Evolutionary conservation across 1,140 invertebrate genomes (phyloP).

Genomic region (Drosophila ogumai): DNA sequence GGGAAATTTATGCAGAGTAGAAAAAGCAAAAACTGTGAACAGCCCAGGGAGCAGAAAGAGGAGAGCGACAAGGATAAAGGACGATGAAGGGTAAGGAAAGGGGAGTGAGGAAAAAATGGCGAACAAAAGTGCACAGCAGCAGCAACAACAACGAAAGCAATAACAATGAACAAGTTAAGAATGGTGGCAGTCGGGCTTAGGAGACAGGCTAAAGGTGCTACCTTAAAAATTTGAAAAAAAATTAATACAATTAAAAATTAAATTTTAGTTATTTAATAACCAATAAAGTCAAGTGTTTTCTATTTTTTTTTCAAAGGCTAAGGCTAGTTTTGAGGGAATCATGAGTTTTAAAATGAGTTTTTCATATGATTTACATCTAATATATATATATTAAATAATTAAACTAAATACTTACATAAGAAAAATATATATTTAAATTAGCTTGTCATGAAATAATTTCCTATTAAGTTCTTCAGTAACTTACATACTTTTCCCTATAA

Average conservation of each 20-base stretch:
- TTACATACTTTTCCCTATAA: neutral
- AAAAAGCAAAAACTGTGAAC: constrained; percentile 48
- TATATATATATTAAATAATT: neutral
- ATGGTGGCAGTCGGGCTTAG: constrained; percentile 12
- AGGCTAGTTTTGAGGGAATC: too few species aligned
- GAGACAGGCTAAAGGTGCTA: constrained; percentile 9
- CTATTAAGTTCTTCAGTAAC: too few species aligned
- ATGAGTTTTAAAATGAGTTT: too few species aligned
- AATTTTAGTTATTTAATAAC: neutral
- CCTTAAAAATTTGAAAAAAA: neutral
- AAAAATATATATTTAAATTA: neutral
- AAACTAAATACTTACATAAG: neutral
- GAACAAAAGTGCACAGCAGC: constrained; percentile 73
- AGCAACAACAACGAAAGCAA: constrained; percentile 25
- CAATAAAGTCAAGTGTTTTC: too few species aligned
- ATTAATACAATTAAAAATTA: too few species aligned
- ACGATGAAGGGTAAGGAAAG: neutral
- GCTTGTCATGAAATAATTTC: fast-evolving
- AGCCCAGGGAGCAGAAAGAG: constrained; percentile 26
- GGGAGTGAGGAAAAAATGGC: constrained; percentile 59
- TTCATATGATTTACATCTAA: too few species aligned
- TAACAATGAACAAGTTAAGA: constrained; percentile 52
- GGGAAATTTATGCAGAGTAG: constrained; percentile 79
- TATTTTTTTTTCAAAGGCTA: neutral
- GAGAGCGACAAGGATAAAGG: constrained; percentile 8